Evolutionary conservation across 2,113 vertebrate genomes (phyloP).

Genomic region (Chionomys nivalis): DNA sequence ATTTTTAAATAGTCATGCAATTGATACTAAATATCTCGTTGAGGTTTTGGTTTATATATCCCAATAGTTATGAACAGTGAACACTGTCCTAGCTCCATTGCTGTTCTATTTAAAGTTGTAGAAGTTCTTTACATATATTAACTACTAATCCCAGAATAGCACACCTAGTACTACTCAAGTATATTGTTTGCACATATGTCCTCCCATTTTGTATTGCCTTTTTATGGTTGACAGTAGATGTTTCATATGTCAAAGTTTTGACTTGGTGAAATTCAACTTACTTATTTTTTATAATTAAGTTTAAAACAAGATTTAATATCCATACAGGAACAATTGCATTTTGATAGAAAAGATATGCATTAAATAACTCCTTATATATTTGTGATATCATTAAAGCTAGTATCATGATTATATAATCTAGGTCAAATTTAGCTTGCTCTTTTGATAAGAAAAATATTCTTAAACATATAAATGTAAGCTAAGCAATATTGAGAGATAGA

Average conservation of each 20-base stretch:
- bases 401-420: too few relatives aligned
- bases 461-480: not conserved
- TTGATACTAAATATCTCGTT: not conserved
- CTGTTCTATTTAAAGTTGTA: not conserved
- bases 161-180: not conserved
- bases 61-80: not conserved
- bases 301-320: not conserved
- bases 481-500: not conserved
- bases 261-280: not conserved
- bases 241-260: not conserved
- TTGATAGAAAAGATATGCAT: not conserved
- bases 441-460: not conserved
- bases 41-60: not conserved
- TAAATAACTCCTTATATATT: not conserved
- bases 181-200: not conserved
- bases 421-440: not conserved
- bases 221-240: not conserved
- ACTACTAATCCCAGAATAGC: not conserved
- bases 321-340: not conserved
- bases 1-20: not conserved
- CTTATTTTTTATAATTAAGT: not conserved
- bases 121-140: not conserved
- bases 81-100: not conserved
- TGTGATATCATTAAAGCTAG: not conserved
- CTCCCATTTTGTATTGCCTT: not conserved